A percentile compares a stretch with the other conserved stretches of the same genome.
phyloP scores from a whole-genome alignment of 2,797 vertebrate species.

The Tapera naevia region DNA sequence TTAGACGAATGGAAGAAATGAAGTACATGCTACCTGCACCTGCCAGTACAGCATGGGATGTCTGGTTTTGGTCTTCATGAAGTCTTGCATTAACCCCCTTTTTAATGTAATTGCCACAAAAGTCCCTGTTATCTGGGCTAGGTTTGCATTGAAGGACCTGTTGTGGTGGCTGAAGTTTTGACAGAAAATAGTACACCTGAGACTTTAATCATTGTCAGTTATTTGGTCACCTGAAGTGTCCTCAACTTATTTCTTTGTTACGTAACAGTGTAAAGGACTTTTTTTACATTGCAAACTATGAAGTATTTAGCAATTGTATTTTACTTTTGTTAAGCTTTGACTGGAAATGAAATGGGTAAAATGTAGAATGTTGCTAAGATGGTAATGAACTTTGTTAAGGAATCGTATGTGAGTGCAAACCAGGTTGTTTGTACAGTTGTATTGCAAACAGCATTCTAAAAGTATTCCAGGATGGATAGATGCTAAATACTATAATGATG shows the following conservation, averaged over 20 bases:
- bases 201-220: neutral
- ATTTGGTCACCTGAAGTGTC: neutral
- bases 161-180: neutral
- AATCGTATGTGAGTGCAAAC: neutral
- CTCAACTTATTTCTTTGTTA: neutral
- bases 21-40: fast-evolving
- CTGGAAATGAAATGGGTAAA: neutral
- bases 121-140: neutral
- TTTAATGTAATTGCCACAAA: neutral
- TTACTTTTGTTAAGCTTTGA: neutral
- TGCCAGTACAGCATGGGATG: too few species aligned
- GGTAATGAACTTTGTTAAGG: neutral
- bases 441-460: neutral
- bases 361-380: neutral
- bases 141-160: neutral
- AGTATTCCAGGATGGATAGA: neutral
- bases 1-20: neutral
- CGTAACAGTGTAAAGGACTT: neutral
- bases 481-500: neutral
- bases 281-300: neutral
- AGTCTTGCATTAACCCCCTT: fast-evolving
- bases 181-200: neutral
- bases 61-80: neutral
- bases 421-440: neutral
- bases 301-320: neutral